Evolutionary conservation across 2,113 vertebrate genomes (phyloP), one percentile per base, ranked within the genome.

Genomic region (Heterochromis multidens): DNA sequence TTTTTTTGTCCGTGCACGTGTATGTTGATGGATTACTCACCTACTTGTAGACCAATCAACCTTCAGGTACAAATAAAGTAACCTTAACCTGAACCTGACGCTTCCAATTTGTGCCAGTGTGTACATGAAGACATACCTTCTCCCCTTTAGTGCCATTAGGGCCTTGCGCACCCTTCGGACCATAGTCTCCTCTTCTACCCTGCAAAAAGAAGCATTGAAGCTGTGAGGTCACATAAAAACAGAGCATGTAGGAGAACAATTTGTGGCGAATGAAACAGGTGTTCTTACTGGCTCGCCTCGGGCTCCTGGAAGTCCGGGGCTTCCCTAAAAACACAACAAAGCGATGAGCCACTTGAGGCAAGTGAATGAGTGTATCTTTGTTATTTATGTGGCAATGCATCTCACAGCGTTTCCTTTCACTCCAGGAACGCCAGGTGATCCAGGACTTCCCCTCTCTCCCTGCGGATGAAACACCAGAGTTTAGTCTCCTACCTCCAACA

Each of bases 161-260:
- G 46, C 96, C 96, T 33, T 49, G 67, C 29, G 4, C 12, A 4
- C 96, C 96, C 80, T 96, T 96, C n/a, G 77, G 5, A 37, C 96
- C 96, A 58, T 89, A 90, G 31, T 96, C 95, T 65, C 96, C 96
- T 94, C 95, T 93, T 90, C 95, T 95, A 17, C 96, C 96, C 96
- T 97, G 80, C 1, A 86, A 79, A 87, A 21, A 84, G 43, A 80
- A 43, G 6, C 11, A 27, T 46, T 70, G 57, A 49, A 76, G 31
- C 37, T 29, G 70, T 52, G 23, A 74, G 33, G 14, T 23, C 80
- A n/a, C 21, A 77, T 13, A 78, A 37, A 77, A 17, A 77, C 7
- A 79, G n/a, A 63, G 2, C 6, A n/a, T 31, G 11, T 16, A 35
- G 16, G 1, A 4, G 6, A 62, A 3, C 2, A 14, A 49, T 19